phyloP scores from a whole-genome alignment of 1,140 invertebrate genomes.

The Saccostrea echinata region DNA sequence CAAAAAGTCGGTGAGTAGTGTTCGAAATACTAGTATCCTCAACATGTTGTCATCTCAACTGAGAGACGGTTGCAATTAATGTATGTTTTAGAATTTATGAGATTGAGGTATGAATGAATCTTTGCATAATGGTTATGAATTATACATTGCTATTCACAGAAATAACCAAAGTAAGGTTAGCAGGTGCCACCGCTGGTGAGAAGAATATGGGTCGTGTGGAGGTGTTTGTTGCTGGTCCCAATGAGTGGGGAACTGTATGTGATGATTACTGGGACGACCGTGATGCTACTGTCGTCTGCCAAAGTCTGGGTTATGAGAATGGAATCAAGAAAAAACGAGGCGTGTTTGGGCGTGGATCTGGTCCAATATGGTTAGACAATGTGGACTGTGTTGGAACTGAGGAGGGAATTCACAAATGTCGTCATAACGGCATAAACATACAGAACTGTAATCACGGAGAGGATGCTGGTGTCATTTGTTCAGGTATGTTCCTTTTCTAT shows the following conservation, averaged over 20 bases:
- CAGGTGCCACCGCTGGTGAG: slow-evolving; percentile 30
- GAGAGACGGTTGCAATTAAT: too few species aligned
- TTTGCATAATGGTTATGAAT: background rate
- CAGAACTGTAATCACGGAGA: slow-evolving; percentile 87
- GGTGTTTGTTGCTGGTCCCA: slow-evolving; percentile 63
- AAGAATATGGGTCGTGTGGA: slow-evolving; percentile 64
- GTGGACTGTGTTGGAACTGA: slow-evolving; percentile 87
- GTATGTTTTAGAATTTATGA: too few species aligned
- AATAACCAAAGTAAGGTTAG: slow-evolving; percentile 58
- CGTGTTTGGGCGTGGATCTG: slow-evolving; percentile 64
- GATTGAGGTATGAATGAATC: too few species aligned
- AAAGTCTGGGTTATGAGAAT: slow-evolving; percentile 67
- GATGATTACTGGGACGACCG: slow-evolving; percentile 71
- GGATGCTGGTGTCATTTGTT: slow-evolving; percentile 78
- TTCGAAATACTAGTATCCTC: too few species aligned
- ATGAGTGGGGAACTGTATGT: slow-evolving; percentile 74
- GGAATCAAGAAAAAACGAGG: slow-evolving; percentile 55
- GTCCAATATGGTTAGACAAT: slow-evolving; percentile 85
- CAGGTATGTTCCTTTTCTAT: slow-evolving; percentile 39
- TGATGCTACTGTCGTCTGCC: slow-evolving; percentile 73
- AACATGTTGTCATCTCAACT: too few species aligned
- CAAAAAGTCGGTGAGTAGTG: slow-evolving; percentile 51
- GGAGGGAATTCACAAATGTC: slow-evolving; percentile 85
- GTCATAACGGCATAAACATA: slow-evolving; percentile 87
- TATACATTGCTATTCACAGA: background rate